Evolutionary conservation across 2,797 vertebrate species (phyloP), one percentile per base, ranked within the genome.

Genomic region (Garrulus glandarius): DNA sequence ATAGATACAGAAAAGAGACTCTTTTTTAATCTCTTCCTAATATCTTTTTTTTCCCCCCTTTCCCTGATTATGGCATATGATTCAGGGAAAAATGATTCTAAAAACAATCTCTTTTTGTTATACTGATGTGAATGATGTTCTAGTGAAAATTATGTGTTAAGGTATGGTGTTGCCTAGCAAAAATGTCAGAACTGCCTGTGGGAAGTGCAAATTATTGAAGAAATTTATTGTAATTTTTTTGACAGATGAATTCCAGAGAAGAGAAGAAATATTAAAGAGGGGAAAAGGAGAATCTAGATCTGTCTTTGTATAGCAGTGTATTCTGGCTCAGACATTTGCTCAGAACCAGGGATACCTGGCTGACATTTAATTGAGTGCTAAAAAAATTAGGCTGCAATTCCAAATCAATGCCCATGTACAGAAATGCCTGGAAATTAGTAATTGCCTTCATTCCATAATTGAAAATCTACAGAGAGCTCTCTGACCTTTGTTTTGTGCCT

Each of bases 101-200:
- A 68, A 91, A 87, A 13, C 56, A 85, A 32, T 80, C 39, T 78
- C 27, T 67, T 60, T 84, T 71, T 87, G 17, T 85, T 92, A 89
- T 39, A 85, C 37, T 75, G 53, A 80, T 80, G 34, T 57, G 79
- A 87, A 75, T 50, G 21, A 84, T 68, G 30, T 83, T 92, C 84
- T 77, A 81, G 79, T 60, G 82, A 75, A 95, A 95, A 95, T 95
- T 91, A 63, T 6, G 30, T 77, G 39, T 87, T 94, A 80, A 60
- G 64, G 13, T 67, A 74, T 27, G 49, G 27, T 85, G 72, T 60
- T 89, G 57, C 79, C 49, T 91, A 68, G 84, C 43, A 87, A 79
- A 96, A 88, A 85, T 75, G 37, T 80, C 84, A 81, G 81, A 87
- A 78, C 37, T 71, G 53, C 53, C 64, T 71, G 20, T 77, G 69